Evolutionary conservation across 2,113 vertebrate genomes (phyloP).

Genomic region (Phocoena phocoena): DNA sequence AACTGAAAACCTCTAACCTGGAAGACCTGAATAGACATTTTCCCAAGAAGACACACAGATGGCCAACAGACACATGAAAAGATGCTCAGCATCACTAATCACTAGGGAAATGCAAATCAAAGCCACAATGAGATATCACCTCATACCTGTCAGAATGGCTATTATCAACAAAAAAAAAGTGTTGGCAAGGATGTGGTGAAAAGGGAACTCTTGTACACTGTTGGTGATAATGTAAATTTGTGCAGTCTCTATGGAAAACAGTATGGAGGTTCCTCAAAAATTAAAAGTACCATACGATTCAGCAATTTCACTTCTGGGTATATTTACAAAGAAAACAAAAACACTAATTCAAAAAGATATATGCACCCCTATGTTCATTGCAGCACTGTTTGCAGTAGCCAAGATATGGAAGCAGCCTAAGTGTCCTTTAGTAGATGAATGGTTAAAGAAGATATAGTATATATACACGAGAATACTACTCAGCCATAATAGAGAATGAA

Average conservation of each 20-base stretch:
- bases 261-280: background rate
- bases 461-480: background rate
- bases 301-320: background rate
- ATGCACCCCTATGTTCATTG: background rate
- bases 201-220: background rate
- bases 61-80: background rate
- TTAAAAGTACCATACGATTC: background rate
- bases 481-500: background rate
- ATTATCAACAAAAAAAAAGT: background rate
- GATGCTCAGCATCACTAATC: background rate
- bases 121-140: background rate
- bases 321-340: background rate
- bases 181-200: background rate
- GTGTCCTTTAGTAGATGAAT: background rate
- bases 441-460: background rate
- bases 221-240: background rate
- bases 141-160: background rate
- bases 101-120: background rate
- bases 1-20: background rate
- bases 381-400: background rate
- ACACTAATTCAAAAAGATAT: background rate
- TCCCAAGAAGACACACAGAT: background rate
- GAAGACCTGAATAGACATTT: background rate
- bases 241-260: background rate
- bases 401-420: background rate